Evolutionary conservation across 2,113 vertebrate genomes (phyloP), one percentile per base, ranked within the genome.

Genomic region (Caranx melampygus): DNA sequence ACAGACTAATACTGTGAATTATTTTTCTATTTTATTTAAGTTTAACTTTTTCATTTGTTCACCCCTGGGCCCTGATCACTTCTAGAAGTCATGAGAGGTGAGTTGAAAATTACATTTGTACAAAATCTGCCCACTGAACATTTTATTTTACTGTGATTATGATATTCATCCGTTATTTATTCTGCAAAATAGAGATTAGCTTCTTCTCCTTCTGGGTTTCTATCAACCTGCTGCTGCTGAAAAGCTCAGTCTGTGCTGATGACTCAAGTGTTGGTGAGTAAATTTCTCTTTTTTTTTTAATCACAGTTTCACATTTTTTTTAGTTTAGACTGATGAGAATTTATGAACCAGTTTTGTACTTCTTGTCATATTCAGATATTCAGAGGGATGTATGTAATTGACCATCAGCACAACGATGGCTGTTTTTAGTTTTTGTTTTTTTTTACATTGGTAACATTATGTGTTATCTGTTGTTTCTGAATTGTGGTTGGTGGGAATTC

Each of bases 211-310:
- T 79, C 58, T 87, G 78, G 65, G 35, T 54, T 54, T 44, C 88
- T 4, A 10, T 69, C 31, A 21, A 71, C 58, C 83, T 93, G 82
- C 4, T 91, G 76, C 82, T 90, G 81, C 55, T 87, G 79, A 6
- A 72, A 75, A 78, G 34, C 33, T 68, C 83, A 44, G 51, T 57
- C 0, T 75, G 61, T 67, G 55, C 61, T 42, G 72, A 3, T 13
- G 83, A 81, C 72, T 65, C 85, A 40, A 57, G 58, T 73, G 55
- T 59, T 77, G 87, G 92, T 93, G 45, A 92, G 87, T 0, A 10
- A 0, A 12, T 13, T 21, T 45, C 9, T 51, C 26, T 20, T 70
- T 68, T 34, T 62, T 31, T 16, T 40, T 72, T 16, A n/a, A 26
- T 45, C 18, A 16, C 33, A 47, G 14, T 2, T 34, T 62, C 34